phyloP scores from a whole-genome alignment of 2,888 invertebrate genomes.

The Nycteola revayana region DNA sequence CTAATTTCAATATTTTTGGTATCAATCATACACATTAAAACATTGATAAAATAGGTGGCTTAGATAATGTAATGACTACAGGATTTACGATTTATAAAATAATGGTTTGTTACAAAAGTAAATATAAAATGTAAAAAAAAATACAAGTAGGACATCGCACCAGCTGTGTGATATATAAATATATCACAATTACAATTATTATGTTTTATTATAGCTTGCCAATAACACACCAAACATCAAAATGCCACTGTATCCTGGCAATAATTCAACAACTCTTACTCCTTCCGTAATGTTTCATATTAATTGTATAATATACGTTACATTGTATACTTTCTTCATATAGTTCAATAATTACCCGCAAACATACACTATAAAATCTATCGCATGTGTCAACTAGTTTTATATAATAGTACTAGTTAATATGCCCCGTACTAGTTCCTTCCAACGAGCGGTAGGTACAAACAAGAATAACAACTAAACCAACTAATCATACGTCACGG shows the following conservation, averaged over 20 bases:
- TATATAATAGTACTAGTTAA: conserved; percentile 51
- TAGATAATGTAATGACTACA: conserved; percentile 35
- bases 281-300: conserved; percentile 44
- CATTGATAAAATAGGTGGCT: conserved; percentile 33
- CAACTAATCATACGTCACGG: conserved; percentile 33
- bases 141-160: conserved; percentile 49
- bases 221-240: conserved; percentile 70
- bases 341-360: conserved; percentile 66
- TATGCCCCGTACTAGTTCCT: conserved; percentile 48
- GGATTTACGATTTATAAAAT: conserved; percentile 40
- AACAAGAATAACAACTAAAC: conserved; percentile 33
- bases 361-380: conserved; percentile 74
- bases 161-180: conserved; percentile 60
- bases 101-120: conserved; percentile 24
- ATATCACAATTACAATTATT: conserved; percentile 58
- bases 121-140: conserved; percentile 28
- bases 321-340: conserved; percentile 67
- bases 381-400: conserved; percentile 55
- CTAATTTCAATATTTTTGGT: conserved; percentile 54
- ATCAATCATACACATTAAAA: conserved; percentile 48
- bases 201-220: conserved; percentile 56
- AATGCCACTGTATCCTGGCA: conserved; percentile 67
- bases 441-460: conserved; percentile 41
- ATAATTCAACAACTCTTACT: conserved; percentile 67
- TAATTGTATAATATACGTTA: conserved; percentile 58